Percentiles rank a stretch among this genome's conserved stretches.
Conservation (phyloP, 1,140 invertebrate genomes). For the Bombus confusus region DNA sequence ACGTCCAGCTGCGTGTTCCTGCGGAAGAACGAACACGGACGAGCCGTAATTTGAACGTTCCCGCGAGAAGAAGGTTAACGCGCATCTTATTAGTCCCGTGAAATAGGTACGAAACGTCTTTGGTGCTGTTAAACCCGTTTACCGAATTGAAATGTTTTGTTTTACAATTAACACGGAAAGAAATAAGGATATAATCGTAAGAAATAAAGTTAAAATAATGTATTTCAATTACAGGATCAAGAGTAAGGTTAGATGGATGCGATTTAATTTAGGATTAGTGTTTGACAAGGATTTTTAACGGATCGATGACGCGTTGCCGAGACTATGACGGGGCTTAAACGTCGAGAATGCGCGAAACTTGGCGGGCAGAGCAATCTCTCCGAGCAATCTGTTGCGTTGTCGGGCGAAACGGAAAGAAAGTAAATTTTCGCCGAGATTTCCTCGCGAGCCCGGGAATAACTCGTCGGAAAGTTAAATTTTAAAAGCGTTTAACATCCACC, state of each 20-base stretch:
- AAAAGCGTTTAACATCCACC: conserved; percentile 65
- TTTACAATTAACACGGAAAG: background rate
- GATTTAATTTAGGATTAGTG: background rate
- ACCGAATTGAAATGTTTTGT: background rate
- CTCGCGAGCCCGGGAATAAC: conserved; percentile 43
- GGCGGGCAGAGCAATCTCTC: conserved; percentile 8
- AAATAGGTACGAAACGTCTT: background rate
- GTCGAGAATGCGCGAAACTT: background rate
- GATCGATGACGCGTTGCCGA: background rate
- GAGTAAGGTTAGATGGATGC: background rate
- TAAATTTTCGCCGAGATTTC: conserved; percentile 61
- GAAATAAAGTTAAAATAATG: background rate
- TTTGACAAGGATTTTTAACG: background rate
- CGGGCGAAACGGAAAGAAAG: conserved; percentile 42
- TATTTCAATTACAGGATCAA: background rate
- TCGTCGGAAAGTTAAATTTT: conserved; percentile 67
- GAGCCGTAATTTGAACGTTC: conserved; percentile 66
- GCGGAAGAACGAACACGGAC: conserved; percentile 56
- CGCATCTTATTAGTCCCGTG: conserved; percentile 61
- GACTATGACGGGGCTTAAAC: background rate
- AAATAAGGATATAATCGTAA: background rate
- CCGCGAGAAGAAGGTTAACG: conserved; percentile 55
- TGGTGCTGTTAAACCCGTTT: background rate
- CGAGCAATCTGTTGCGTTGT: conserved; percentile 43
- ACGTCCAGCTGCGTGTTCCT: conserved; percentile 73